Evolutionary conservation across 2,797 vertebrate species (phyloP), one percentile per base, ranked within the genome.

Genomic region (Gambelia wislizenii): DNA sequence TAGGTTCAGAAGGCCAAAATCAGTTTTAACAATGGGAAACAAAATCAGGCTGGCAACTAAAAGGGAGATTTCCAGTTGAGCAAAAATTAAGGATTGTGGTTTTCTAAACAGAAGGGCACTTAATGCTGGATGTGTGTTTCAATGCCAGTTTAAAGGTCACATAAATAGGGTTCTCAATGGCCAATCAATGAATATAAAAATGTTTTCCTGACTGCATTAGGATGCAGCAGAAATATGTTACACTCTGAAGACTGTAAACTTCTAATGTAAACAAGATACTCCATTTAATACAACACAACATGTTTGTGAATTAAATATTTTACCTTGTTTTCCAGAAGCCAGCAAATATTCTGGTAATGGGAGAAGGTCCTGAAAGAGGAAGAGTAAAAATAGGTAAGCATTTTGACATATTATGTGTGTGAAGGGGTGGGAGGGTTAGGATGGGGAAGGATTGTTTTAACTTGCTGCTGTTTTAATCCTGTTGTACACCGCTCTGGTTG

Each of bases 331-430:
- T 96, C 69, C 97, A 99, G 99, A 99, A 99, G 98, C 99, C 99
- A 96, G 99, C 99, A 89, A 99, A 99, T 97, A 99, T 99, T 97
- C 97, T 99, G 97, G 99, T 99, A 96, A 99, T 99, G 99, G 99
- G 99, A 91, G 99, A 99, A 97, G 99, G 99, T 91, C 98, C 97
- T 2, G 99, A 99, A 95, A 98, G 98, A 96, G 99, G 98, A 97
- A 96, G 99, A 97, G 99, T 99, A 93, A 99, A 99, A 98, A 99
- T 99, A 93, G 99, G 99, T 99, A 98, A 97, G 91, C 10, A 59
- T 95, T 93, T 93, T 69, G 89, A 85, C 89, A 95, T 44, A 30
- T 89, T 89, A 92, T 87, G 33, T 74, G 3, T 91, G n/a, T n/a
- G n/a, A n/a, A n/a, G n/a, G n/a, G n/a, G n/a, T n/a, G n/a, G n/a